Conservation (phyloP, 2,888 invertebrate genomes). For the Drosophila austrosaltans region DNA sequence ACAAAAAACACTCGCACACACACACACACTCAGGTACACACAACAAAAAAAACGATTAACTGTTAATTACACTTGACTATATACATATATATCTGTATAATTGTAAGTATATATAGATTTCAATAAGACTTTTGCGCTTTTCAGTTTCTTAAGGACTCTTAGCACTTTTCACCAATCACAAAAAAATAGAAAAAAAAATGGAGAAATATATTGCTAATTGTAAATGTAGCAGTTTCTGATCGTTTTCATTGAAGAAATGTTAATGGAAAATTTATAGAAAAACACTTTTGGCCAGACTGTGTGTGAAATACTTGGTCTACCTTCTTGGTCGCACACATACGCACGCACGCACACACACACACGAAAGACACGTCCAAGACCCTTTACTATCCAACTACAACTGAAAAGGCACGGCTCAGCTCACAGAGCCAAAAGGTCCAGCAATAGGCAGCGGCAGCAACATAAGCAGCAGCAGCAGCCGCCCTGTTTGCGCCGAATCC, state of each 20-base stretch:
- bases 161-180: slow-evolving; percentile 2
- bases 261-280: background rate
- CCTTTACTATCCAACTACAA: slow-evolving; percentile 84
- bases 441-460: slow-evolving; percentile 23
- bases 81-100: background rate
- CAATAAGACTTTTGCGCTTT: background rate
- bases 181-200: slow-evolving; percentile 5
- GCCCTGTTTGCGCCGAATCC: slow-evolving; percentile 61
- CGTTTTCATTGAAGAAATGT: background rate
- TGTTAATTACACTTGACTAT: background rate
- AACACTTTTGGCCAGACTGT: slow-evolving; percentile 4
- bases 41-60: background rate
- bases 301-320: slow-evolving; percentile 12
- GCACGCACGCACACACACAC: slow-evolving; percentile 60
- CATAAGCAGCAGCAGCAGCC: slow-evolving; percentile 48
- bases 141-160: background rate
- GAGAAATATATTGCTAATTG: background rate
- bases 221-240: background rate
- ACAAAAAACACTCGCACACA: background rate
- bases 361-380: slow-evolving; percentile 75
- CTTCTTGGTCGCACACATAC: slow-evolving; percentile 11
- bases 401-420: slow-evolving; percentile 76
- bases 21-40: slow-evolving; percentile 1
- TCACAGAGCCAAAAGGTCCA: slow-evolving; percentile 27
- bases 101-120: background rate